phyloP scores from a whole-genome alignment of 2,888 invertebrate genomes.

The Drosophila subsilvestris region DNA sequence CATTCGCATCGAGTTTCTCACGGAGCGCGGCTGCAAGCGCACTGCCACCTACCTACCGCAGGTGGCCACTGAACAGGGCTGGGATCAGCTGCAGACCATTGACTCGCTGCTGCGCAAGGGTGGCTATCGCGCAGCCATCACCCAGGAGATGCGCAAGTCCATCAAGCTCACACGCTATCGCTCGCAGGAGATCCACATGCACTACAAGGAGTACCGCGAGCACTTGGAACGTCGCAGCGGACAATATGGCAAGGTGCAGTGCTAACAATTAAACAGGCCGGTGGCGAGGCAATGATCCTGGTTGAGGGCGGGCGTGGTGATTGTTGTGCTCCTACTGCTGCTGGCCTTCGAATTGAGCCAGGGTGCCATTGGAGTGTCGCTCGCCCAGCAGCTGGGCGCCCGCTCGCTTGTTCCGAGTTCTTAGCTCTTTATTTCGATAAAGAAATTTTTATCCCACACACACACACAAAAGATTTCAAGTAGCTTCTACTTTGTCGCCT shows the following conservation, averaged over 20 bases:
- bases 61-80: conserved; percentile 99
- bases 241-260: conserved; percentile 83
- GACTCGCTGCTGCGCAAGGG: conserved; percentile 98
- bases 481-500: conserved; percentile 42
- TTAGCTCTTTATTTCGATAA: conserved; percentile 19
- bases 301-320: conserved; percentile 68
- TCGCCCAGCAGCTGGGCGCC: conserved; percentile 36
- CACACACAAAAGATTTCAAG: conserved; percentile 25
- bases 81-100: conserved; percentile 99
- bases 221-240: conserved; percentile 80
- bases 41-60: conserved; percentile 99
- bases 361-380: conserved; percentile 34
- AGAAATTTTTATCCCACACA: conserved; percentile 20
- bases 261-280: conserved; percentile 80
- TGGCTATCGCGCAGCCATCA: conserved; percentile 96
- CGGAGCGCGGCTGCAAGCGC: conserved; percentile 95
- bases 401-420: conserved; percentile 38
- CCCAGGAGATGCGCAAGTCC: conserved; percentile 93
- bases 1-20: conserved; percentile 98
- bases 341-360: conserved; percentile 62
- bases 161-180: conserved; percentile 98
- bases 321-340: conserved; percentile 64
- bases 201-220: conserved; percentile 91
- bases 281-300: conserved; percentile 66
- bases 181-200: conserved; percentile 96